These are phyloP conservation scores for Scaeva pyrastri DNA, from an alignment of 2,888 invertebrate species.

Conservation along the genomic window DNA sequence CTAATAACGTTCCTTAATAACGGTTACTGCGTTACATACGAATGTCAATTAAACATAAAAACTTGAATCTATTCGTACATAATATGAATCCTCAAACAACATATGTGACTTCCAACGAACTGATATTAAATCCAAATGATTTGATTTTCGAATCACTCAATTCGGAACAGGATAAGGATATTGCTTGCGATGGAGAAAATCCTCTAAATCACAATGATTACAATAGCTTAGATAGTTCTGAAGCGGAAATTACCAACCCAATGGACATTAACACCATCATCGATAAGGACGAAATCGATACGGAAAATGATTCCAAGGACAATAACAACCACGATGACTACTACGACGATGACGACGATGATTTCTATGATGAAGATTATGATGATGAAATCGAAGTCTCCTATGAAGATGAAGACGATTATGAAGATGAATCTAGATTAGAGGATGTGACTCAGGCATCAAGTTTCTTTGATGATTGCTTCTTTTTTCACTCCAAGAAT, in stretches of 20 bases:
- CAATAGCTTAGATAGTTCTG: constrained; percentile 22
- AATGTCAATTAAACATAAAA: not conserved
- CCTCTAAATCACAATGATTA: constrained; percentile 27
- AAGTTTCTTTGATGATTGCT: constrained; percentile 79
- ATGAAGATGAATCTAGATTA: constrained; percentile 54
- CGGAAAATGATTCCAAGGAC: constrained; percentile 4
- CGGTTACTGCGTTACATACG: too few relatives aligned
- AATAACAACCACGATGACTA: constrained; percentile 17
- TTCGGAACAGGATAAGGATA: constrained; percentile 36
- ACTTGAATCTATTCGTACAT: not conserved
- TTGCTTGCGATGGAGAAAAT: constrained; percentile 22
- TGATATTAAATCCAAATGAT: constrained; percentile 25
- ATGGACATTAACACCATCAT: constrained; percentile 7
- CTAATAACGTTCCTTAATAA: too few relatives aligned
- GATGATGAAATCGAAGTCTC: not conserved
- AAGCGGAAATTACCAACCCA: constrained; percentile 14
- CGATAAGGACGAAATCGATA: constrained; percentile 7
- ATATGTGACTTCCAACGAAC: not conserved
- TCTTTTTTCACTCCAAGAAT: constrained; percentile 76
- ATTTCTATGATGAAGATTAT: constrained; percentile 16
- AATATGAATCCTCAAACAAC: constrained; percentile 23
- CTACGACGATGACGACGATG: not conserved
- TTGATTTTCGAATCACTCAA: constrained; percentile 12
- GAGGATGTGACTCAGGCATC: constrained; percentile 77
- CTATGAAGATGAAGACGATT: constrained; percentile 28